Conservation (phyloP, 2,797 vertebrate species). For the Geotrypetes seraphini region DNA sequence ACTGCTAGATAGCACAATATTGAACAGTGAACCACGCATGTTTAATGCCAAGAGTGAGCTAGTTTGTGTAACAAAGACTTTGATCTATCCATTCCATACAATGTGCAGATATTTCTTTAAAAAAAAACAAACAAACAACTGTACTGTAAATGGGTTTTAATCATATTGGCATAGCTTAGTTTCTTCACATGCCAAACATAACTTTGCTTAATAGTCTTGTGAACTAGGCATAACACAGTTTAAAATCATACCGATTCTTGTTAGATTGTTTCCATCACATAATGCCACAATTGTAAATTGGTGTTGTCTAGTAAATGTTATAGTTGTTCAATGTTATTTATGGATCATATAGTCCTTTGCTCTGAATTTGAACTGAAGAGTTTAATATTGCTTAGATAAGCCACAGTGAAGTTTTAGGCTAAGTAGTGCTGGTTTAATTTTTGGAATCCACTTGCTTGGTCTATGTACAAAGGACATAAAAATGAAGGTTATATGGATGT, state of each 20-base stretch:
- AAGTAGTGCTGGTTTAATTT: conserved; percentile 16
- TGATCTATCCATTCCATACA: background rate
- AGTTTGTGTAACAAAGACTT: background rate
- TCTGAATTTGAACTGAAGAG: conserved; percentile 16
- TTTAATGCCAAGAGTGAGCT: conserved; percentile 2
- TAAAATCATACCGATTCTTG: conserved; percentile 20
- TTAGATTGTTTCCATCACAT: conserved; percentile 6
- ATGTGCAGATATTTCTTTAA: too few species aligned
- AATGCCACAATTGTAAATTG: conserved; percentile 14
- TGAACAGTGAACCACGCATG: conserved; percentile 12
- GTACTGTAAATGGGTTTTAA: conserved; percentile 19
- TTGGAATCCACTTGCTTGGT: conserved; percentile 28
- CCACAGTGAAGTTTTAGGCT: conserved; percentile 16
- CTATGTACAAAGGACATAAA: too few species aligned
- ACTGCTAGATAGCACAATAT: too few species aligned
- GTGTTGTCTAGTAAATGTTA: conserved; percentile 15
- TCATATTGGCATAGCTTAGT: background rate
- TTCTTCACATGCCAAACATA: conserved; percentile 10
- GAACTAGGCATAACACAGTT: conserved; percentile 15
- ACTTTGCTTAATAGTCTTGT: conserved; percentile 27
- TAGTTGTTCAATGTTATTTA: conserved; percentile 10
- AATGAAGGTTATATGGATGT: conserved; percentile 8
- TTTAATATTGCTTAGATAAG: conserved; percentile 22
- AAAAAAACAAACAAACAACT: too few species aligned
- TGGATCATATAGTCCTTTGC: conserved; percentile 10